These are phyloP conservation scores for Cottus gobio DNA, from an alignment of 2,113 vertebrate species.

Conservation along the genomic window DNA sequence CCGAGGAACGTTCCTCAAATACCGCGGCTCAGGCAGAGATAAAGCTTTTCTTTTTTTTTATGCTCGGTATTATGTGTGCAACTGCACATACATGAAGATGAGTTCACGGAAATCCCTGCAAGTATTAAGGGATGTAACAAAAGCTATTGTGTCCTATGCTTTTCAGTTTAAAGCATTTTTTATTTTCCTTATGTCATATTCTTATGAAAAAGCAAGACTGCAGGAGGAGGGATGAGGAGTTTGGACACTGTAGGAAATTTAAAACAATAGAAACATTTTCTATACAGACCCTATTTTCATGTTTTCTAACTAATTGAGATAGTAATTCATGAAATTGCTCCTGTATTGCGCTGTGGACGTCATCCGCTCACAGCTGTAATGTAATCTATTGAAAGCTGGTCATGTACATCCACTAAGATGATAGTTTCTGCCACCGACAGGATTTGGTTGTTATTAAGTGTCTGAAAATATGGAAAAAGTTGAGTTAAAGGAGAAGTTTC, in stretches of 20 bases:
- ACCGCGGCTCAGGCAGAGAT: conserved; percentile 1
- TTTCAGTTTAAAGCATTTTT: neutral
- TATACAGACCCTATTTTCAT: neutral
- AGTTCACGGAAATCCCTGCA: conserved; percentile 13
- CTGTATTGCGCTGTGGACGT: too few relatives aligned
- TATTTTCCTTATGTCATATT: neutral
- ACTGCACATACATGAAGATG: conserved; percentile 11
- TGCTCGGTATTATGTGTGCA: neutral
- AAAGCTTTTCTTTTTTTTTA: neutral
- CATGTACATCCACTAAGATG: too few relatives aligned
- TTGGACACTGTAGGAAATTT: neutral
- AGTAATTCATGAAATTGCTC: neutral
- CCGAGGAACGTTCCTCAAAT: conserved; percentile 9
- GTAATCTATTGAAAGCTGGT: too few relatives aligned
- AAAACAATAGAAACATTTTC: neutral
- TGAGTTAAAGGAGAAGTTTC: too few relatives aligned
- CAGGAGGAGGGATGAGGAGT: neutral
- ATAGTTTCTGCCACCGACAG: too few relatives aligned
- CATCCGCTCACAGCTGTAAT: too few relatives aligned
- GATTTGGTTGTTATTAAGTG: too few relatives aligned
- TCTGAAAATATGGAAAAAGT: too few relatives aligned
- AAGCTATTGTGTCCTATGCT: neutral
- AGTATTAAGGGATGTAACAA: neutral
- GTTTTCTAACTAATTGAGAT: neutral
- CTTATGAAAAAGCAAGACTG: neutral